phyloP scores from a whole-genome alignment of 2,113 vertebrate species.

The Sinocyclocheilus rhinocerous region DNA sequence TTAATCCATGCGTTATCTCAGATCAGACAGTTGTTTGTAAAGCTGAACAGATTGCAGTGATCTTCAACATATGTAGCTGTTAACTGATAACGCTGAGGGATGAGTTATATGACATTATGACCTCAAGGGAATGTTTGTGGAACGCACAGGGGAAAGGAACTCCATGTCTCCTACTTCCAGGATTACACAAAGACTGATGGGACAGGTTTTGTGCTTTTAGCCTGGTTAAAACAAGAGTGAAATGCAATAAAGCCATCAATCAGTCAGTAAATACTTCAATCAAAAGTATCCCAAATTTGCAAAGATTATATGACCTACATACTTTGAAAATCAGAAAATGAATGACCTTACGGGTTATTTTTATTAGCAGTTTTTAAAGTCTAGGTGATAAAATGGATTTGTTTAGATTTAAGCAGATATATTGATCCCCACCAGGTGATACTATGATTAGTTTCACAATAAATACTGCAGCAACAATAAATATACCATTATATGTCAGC shows the following conservation, averaged over 20 bases:
- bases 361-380: neutral
- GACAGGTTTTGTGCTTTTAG: slow-evolving; percentile 39
- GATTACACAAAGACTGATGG: slow-evolving; percentile 39
- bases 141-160: slow-evolving; percentile 22
- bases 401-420: neutral
- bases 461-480: neutral
- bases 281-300: neutral
- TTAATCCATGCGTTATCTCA: slow-evolving; percentile 23
- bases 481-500: neutral
- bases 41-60: slow-evolving; percentile 51
- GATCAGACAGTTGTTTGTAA: slow-evolving; percentile 51
- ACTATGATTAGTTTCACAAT: neutral
- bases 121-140: slow-evolving; percentile 64
- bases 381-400: neutral
- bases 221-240: slow-evolving; percentile 37
- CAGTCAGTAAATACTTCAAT: slow-evolving; percentile 1
- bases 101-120: slow-evolving; percentile 53
- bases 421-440: neutral
- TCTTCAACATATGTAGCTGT: slow-evolving; percentile 62
- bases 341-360: neutral
- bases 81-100: slow-evolving; percentile 50
- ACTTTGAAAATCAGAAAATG: neutral
- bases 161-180: slow-evolving; percentile 37
- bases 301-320: neutral
- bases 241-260: slow-evolving; percentile 36